Evolutionary conservation across 1,140 invertebrate species (phyloP).

Genomic region (Cecropterus lyciades): DNA sequence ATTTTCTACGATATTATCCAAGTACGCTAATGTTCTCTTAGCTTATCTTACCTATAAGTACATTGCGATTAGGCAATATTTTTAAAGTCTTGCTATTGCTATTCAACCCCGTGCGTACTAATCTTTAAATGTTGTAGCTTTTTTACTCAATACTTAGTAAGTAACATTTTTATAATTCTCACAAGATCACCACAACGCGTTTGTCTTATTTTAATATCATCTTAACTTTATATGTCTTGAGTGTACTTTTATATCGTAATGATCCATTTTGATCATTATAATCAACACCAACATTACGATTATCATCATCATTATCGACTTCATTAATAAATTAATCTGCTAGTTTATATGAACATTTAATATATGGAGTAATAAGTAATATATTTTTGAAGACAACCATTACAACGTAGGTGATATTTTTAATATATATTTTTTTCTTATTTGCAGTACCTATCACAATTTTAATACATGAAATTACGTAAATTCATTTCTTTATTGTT

Average conservation of each 20-base stretch:
- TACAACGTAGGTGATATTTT: too few species aligned
- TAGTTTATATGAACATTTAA: too few species aligned
- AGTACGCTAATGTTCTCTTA: constrained; percentile 39
- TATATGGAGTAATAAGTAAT: too few species aligned
- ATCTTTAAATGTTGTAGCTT: constrained; percentile 69
- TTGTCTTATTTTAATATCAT: constrained; percentile 16
- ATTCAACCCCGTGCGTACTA: constrained; percentile 50
- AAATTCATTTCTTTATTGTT: too few species aligned
- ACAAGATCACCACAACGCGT: constrained; percentile 17
- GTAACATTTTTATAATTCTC: constrained; percentile 52
- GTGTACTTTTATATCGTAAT: too few species aligned
- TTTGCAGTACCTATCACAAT: too few species aligned
- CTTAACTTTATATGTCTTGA: background rate
- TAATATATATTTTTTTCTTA: too few species aligned
- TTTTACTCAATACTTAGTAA: constrained; percentile 72
- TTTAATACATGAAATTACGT: too few species aligned
- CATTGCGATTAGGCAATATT: constrained; percentile 70
- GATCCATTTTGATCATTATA: background rate
- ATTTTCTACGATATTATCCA: constrained; percentile 76
- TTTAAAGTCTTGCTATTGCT: constrained; percentile 62
- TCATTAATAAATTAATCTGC: background rate
- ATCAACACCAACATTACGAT: too few species aligned
- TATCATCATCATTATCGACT: background rate
- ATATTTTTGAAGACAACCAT: too few species aligned
- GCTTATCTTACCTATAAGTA: constrained; percentile 57